Evolutionary conservation across 37 sponge, comb jelly and placozoan genomes (phyloP).

Genomic region (Trichoplax adhaerens): DNA sequence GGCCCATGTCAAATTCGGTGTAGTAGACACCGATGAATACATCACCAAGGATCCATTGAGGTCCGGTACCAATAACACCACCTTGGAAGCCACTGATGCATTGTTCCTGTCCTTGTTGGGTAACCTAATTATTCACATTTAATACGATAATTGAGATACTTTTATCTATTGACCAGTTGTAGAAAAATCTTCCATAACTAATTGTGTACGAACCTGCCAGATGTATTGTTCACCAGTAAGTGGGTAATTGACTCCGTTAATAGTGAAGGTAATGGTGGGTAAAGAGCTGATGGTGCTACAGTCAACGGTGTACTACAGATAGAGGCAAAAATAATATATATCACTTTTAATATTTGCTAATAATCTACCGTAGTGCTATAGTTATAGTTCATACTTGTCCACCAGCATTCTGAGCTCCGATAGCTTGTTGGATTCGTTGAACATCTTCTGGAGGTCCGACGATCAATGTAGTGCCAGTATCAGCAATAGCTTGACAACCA

Average conservation of each 20-base stretch:
- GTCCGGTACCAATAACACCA: constrained; percentile 27
- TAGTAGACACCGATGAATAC: constrained; percentile 83
- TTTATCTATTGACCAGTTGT: too few relatives aligned
- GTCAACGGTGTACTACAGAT: constrained; percentile 15
- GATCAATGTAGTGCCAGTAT: constrained; percentile 91
- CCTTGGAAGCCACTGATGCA: constrained; percentile 70
- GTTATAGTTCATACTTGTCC: too few relatives aligned
- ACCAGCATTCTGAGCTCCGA: constrained; percentile 38
- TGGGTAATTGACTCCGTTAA: constrained; percentile 22
- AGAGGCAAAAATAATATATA: background rate
- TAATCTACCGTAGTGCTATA: too few relatives aligned
- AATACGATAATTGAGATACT: too few relatives aligned
- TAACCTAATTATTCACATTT: constrained; percentile 12
- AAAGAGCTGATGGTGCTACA: constrained; percentile 36
- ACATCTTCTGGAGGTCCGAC: constrained; percentile 64
- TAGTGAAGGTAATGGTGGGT: constrained; percentile 41
- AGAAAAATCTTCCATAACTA: too few relatives aligned
- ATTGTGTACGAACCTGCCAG: constrained; percentile 17
- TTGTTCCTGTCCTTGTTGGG: constrained; percentile 16
- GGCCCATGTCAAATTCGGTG: constrained; percentile 67
- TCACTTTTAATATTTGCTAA: too few relatives aligned
- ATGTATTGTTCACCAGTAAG: constrained; percentile 50
- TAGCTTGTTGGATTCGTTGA: constrained; percentile 21
- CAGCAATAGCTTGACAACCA: constrained; percentile 84
- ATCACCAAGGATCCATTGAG: constrained; percentile 92